Evolutionary conservation across 2,113 vertebrate genomes (phyloP).

Genomic region (Tachysurus vachellii): DNA sequence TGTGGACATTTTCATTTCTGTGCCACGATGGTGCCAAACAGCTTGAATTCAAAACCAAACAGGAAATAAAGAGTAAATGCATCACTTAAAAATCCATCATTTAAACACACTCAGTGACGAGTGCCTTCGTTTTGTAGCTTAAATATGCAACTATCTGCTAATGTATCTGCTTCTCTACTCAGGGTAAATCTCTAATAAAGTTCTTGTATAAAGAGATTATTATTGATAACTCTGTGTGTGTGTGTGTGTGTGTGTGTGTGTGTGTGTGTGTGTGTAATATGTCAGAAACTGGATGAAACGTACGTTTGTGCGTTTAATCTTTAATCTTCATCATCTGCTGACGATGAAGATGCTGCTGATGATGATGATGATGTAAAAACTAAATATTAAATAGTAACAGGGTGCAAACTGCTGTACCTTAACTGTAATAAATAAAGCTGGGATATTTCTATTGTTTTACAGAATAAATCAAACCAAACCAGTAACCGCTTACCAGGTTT

Average conservation of each 20-base stretch:
- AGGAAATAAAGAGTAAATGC: no score
- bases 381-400: not conserved
- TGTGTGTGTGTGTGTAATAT: no score
- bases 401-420: not conserved
- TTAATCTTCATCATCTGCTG: not conserved
- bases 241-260: no score
- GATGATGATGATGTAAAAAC: not conserved
- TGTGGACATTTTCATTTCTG: not conserved
- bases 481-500: no score
- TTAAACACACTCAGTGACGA: not conserved
- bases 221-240: no score
- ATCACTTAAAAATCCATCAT: not conserved
- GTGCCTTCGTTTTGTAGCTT: not conserved
- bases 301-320: not conserved
- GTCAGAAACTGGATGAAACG: not conserved
- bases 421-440: not conserved
- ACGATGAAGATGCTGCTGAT: not conserved
- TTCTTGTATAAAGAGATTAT: no score
- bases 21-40: not conserved
- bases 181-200: no score
- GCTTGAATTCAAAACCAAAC: not conserved
- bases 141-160: no score
- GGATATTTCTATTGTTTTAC: not conserved
- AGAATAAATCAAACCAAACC: no score
- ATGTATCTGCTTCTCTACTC: no score